phyloP scores from a whole-genome alignment of 2,888 invertebrate genomes.

The Lithodes maja region DNA sequence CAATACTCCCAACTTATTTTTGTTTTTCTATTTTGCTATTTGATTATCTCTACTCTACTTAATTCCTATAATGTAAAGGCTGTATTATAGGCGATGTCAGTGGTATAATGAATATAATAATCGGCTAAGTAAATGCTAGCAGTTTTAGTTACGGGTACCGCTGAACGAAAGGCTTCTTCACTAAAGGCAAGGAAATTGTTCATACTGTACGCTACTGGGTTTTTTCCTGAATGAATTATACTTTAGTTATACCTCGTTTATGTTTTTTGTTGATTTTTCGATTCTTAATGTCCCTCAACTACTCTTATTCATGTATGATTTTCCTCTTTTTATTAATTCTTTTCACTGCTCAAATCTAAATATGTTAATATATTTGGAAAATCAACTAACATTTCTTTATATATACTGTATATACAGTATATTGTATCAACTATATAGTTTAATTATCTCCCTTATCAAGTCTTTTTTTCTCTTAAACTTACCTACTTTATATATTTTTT shows the following conservation, averaged over 20 bases:
- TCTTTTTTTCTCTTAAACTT: no score
- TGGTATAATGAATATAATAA: neutral
- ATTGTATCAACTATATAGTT: no score
- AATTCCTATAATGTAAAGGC: neutral
- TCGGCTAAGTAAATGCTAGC: neutral
- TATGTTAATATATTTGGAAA: no score
- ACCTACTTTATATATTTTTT: no score
- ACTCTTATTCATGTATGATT: no score
- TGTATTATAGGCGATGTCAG: neutral
- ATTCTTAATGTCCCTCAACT: neutral
- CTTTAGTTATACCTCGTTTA: neutral
- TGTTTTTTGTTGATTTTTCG: neutral
- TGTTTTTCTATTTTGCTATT: neutral
- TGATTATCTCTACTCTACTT: slow-evolving; percentile 1
- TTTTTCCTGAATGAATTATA: neutral
- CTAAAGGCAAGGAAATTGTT: neutral
- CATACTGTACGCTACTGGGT: neutral
- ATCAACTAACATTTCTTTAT: no score
- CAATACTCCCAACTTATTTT: neutral
- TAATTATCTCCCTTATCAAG: no score
- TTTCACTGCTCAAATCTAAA: no score
- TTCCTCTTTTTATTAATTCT: no score
- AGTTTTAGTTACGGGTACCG: neutral
- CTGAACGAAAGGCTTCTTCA: neutral
- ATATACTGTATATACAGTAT: no score